Evolutionary conservation across 2,113 vertebrate genomes (phyloP).

Genomic region (Athene noctua): DNA sequence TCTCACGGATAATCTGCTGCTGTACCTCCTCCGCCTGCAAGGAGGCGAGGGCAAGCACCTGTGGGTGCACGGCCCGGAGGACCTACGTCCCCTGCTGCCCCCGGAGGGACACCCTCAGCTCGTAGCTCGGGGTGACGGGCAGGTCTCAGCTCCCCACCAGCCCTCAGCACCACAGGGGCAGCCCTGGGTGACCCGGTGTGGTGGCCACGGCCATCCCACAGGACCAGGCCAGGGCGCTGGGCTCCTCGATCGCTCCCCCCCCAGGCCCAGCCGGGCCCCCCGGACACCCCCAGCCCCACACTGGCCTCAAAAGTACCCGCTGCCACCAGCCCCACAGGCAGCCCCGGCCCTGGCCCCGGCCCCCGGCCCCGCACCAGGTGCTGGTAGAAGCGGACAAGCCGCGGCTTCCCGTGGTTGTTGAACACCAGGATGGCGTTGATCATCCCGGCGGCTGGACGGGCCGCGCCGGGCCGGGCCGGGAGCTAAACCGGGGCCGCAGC

Average conservation of each 20-base stretch:
- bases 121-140: not conserved
- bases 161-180: not conserved
- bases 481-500: not conserved
- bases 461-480: not conserved
- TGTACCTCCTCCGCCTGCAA: constrained; percentile 89
- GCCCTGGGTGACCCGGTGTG: too few relatives aligned
- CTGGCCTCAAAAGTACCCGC: not conserved
- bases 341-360: not conserved
- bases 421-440: constrained; percentile 98
- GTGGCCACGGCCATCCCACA: rapidly evolving
- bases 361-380: not conserved
- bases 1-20: constrained; percentile 93
- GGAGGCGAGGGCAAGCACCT: not conserved
- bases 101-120: rapidly evolving
- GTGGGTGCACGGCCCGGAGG: rapidly evolving
- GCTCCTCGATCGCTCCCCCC: not conserved
- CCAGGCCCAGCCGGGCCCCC: not conserved
- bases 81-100: rapidly evolving
- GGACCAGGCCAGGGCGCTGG: not conserved
- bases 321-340: not conserved
- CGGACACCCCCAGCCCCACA: not conserved
- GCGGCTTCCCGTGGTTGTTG: constrained; percentile 97
- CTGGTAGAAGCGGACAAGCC: constrained; percentile 73
- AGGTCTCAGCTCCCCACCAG: not conserved
- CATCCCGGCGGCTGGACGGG: constrained; percentile 66